Evolutionary conservation across 1,140 invertebrate species (phyloP), one percentile per base, ranked within the genome.

Genomic region (Nasonia longicornis): DNA sequence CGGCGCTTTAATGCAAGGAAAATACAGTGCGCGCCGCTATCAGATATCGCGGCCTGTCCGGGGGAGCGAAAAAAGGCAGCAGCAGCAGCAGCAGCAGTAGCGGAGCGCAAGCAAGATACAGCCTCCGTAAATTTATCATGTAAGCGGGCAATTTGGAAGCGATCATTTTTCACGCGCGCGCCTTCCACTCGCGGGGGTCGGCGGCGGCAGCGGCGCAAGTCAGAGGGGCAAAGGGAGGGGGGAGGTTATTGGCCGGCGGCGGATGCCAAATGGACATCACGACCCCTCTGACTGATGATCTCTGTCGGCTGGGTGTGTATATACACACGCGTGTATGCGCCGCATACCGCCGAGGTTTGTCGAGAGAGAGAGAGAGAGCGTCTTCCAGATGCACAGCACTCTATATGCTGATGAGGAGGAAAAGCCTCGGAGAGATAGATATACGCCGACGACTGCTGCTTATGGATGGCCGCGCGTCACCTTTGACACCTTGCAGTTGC

Each of bases 81-180:
- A 58, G 52, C 16, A 52, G 48, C 48, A 52, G 20, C 3, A 14
- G 45, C 14, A 14, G 45, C 16, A 20, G 16, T 14, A 58, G 52
- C 35, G 3, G 70, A 14, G 4, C 12, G 29, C 31, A 35, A 35
- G 31, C 31, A 35, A 35, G 58, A 77, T 77, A 77, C 75, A 77
- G 72, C 22, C n/a, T 73, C 35, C 48, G 87, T 89, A 90, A 90
- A 91, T 91, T 91, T 91, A 91, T 91, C 90, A 91, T 91, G 87
- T 91, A 89, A 91, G 89, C 89, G 87, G 87, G 89, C 88, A 91
- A 91, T 91, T 91, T 91, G 87, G 86, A 86, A 82, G 67, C 87
- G 90, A 91, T 91, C 90, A 91, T 91, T 91, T 91, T 91, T 91
- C 90, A 91, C 88, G 82, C 85, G 84, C 86, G 86, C 85, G 87